Evolutionary conservation across 2,797 vertebrate species (phyloP), one percentile per base, ranked within the genome.

Genomic region (Eulemur coronatus): DNA sequence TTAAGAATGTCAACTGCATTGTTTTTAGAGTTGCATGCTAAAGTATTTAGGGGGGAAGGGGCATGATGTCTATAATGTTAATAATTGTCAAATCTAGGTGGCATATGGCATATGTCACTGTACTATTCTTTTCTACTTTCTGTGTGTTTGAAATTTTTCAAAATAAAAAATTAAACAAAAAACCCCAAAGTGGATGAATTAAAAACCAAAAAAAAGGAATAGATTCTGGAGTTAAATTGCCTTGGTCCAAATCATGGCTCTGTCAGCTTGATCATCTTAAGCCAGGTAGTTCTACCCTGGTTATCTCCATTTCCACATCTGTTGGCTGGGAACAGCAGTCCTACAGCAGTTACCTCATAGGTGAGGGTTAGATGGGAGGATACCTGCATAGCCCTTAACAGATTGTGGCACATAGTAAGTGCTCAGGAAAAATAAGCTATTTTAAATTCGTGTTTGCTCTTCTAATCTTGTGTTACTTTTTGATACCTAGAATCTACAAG

Each of bases 401-500:
- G 57, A 65, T 26, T 14, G 3, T 14, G 70, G 28, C 2, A 33
- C 13, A 0, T 13, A 33, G 22, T 7, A 24, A 59, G 24, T 65
- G n/a, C 52, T 69, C 11, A n/a, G 73, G 61, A 52, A 46, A 46
- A 80, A 38, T 1, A 17, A 33, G 43, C 69, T 91, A 0, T 75
- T 57, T 59, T 46, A 61, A 41, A 20, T 50, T 92, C 48, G 22
- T 6, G 7, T 80, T 52, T 72, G 20, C 22, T 50, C 28, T 93
- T 97, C 96, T 98, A 96, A 98, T 97, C 50, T 96, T 67, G 28
- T 86, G n/a, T 93, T 98, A 26, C 73, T 98, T 86, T 94, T 98
- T 98, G 55, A 96, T 97, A 7, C 95, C 89, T 94, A 99, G 99
- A 95, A 98, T 99, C 96, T 99, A 97, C 98, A 98, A 97, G 98